A percentile compares a stretch with the other conserved stretches of the same genome.
Evolutionary conservation across 1,140 invertebrate species (phyloP).

Genomic region (Coboldia fuscipes): DNA sequence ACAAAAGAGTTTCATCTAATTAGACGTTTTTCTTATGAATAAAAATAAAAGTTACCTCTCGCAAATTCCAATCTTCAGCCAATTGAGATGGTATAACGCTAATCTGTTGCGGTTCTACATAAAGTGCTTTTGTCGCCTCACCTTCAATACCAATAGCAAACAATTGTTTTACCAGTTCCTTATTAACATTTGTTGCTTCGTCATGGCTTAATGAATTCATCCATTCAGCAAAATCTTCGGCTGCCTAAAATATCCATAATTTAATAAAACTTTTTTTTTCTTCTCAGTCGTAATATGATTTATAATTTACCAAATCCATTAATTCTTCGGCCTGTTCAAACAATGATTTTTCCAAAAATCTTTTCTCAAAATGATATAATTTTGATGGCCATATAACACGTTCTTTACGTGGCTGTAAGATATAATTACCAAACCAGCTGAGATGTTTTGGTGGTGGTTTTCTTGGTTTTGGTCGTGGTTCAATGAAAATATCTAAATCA

Average conservation of each 20-base stretch:
- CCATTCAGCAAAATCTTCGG: conserved; percentile 17
- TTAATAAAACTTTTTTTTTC: neutral
- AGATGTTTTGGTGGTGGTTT: conserved; percentile 7
- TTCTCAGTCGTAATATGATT: neutral
- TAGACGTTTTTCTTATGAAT: too few species aligned
- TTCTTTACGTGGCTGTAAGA: conserved; percentile 8
- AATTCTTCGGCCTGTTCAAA: conserved; percentile 18
- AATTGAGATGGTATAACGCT: conserved; percentile 17
- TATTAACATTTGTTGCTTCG: conserved; percentile 11
- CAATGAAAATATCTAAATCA: conserved; percentile 14
- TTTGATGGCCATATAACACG: conserved; percentile 7
- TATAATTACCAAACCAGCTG: conserved; percentile 13
- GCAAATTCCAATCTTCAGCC: conserved; percentile 18
- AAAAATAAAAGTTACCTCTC: conserved; percentile 14
- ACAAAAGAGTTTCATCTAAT: neutral
- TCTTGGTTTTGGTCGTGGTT: conserved; percentile 11
- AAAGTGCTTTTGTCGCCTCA: conserved; percentile 13
- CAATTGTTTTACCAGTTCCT: conserved; percentile 14
- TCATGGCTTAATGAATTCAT: conserved; percentile 13
- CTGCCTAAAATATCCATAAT: conserved; percentile 8
- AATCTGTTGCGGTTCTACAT: conserved; percentile 18
- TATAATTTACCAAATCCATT: conserved; percentile 15
- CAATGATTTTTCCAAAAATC: conserved; percentile 9
- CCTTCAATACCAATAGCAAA: conserved; percentile 18
- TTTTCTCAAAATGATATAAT: conserved; percentile 7